Evolutionary conservation across 1,140 invertebrate species (phyloP).

Genomic region (Reticulitermes speratus): DNA sequence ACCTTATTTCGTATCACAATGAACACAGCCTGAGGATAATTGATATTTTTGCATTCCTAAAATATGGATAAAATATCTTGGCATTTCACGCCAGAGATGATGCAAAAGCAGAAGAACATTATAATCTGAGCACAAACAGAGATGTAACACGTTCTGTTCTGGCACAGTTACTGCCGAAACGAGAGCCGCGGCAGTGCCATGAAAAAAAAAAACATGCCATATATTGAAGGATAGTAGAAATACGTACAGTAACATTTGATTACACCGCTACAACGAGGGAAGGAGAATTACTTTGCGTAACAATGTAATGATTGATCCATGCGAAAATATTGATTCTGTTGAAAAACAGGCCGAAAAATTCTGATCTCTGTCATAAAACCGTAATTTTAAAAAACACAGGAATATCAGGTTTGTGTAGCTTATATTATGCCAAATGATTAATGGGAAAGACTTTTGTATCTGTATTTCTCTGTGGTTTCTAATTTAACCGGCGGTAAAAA

Average conservation of each 20-base stretch:
- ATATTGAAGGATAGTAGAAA: neutral
- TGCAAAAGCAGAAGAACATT: no score
- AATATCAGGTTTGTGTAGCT: neutral
- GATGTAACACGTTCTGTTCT: no score
- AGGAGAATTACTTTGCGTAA: neutral
- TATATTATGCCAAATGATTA: neutral
- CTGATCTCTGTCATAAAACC: neutral
- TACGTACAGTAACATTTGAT: slow-evolving; percentile 2
- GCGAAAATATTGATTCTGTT: neutral
- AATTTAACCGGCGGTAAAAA: no score
- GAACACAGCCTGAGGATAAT: no score
- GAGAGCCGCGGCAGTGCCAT: neutral
- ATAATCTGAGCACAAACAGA: no score
- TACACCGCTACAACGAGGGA: neutral
- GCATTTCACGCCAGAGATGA: no score
- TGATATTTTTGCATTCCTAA: no score
- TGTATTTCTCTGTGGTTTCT: neutral
- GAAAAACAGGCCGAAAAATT: neutral
- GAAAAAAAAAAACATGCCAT: neutral
- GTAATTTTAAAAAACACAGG: neutral
- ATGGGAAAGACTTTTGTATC: neutral
- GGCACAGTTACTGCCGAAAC: neutral
- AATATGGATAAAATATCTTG: no score
- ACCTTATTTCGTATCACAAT: no score
- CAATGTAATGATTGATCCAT: neutral